Evolutionary conservation across 2,113 vertebrate species (phyloP), one percentile per base, ranked within the genome.

Genomic region (Burhinus bistriatus): DNA sequence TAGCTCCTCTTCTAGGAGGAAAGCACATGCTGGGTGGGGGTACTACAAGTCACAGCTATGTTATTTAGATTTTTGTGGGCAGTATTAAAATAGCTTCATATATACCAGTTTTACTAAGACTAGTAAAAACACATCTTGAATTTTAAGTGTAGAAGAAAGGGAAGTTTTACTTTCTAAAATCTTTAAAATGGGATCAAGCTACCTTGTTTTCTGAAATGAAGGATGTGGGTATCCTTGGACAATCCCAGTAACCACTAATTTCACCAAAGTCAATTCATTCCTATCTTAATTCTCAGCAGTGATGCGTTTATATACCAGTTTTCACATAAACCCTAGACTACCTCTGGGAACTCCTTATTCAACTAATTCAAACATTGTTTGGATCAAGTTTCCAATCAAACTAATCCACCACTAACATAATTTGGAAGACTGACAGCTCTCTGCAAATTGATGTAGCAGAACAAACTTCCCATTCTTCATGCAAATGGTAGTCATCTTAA

Each of bases 281-380:
- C 76, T 83, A 73, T 52, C 78, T 96, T 92, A 78, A 55, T 93
- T 90, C 71, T 95, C 84, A 78, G 9, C 40, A 95, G 42, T 73
- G 44, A 93, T 84, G 42, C n/a, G 77, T 68, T 65, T 85, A 94
- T 65, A 87, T 55, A 85, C 59, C 59, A 69, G 76, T 89, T 78
- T 97, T 96, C 54, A 15, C 95, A 97, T 97, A 98, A 98, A 96
- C 93, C 86, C 80, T 75, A 96, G 83, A 95, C 62, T 89, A 86
- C 76, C 83, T 69, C 68, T 86, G 80, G 66, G 86, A 95, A 68
- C 68, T 89, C 81, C 65, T 87, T 83, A 85, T 73, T 90, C 89
- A 97, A 82, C 71, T 95, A 96, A 93, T 75, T 89, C 95, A 97
- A 96, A 96, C 72, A 91, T 70, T 94, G 80, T 80, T 95, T 94